Evolutionary conservation across 2,113 vertebrate species (phyloP).

Genomic region (Alectura lathami): DNA sequence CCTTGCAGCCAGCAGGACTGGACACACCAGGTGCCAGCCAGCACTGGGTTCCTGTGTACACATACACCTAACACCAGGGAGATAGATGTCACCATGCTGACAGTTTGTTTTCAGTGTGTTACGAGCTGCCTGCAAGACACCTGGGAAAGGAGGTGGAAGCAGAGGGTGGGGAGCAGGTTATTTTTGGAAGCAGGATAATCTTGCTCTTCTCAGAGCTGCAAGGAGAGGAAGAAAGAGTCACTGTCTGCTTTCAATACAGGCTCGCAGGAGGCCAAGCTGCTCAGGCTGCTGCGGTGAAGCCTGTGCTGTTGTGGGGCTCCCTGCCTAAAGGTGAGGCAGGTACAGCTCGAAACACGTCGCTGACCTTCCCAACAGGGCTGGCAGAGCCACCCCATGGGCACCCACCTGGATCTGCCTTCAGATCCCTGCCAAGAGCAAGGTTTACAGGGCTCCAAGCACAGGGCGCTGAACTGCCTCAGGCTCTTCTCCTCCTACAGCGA

Average conservation of each 20-base stretch:
- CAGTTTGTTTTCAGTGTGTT: not conserved
- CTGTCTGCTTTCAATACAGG: not conserved
- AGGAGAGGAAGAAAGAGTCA: not conserved
- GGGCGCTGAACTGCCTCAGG: not conserved
- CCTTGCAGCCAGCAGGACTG: not conserved
- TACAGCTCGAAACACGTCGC: not conserved
- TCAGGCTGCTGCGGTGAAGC: not conserved
- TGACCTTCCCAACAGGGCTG: not conserved
- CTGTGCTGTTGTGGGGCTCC: not conserved
- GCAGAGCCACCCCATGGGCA: not conserved
- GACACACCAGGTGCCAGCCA: not conserved
- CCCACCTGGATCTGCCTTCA: not conserved
- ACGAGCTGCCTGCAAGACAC: not conserved
- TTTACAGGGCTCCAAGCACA: not conserved
- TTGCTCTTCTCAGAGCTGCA: not conserved
- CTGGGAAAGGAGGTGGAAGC: constrained; percentile 20
- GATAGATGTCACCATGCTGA: not conserved
- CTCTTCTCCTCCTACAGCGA: not conserved
- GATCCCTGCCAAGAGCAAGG: not conserved
- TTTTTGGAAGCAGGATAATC: constrained; percentile 45
- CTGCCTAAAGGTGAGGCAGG: not conserved
- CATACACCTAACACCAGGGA: not conserved
- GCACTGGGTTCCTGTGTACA: not conserved
- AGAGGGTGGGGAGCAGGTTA: not conserved
- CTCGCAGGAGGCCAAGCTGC: not conserved